phyloP scores from a whole-genome alignment of 92 coral and sea anemone genomes.

The Siderastrea radians region DNA sequence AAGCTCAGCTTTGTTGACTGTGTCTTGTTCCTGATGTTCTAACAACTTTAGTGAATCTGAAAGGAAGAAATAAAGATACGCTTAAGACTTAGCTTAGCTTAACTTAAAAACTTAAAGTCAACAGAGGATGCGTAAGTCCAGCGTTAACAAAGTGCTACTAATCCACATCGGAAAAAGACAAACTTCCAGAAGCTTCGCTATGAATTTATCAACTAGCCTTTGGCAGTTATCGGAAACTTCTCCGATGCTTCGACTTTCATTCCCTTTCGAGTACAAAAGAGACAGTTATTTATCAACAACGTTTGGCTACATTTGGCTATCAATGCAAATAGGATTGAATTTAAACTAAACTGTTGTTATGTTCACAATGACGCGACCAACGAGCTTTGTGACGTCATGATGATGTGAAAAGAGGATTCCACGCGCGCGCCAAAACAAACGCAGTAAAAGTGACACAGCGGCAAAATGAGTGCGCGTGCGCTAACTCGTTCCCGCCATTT shows the following conservation, averaged over 20 bases:
- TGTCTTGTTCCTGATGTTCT: constrained; percentile 11
- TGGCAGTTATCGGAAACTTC: constrained; percentile 18
- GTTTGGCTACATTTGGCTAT: neutral
- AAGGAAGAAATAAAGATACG: neutral
- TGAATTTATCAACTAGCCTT: constrained; percentile 17
- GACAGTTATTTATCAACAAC: neutral
- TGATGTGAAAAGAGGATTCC: neutral
- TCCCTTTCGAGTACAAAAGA: neutral
- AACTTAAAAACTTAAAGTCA: neutral
- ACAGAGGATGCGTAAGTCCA: neutral
- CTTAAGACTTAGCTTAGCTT: neutral
- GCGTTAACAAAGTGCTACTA: neutral
- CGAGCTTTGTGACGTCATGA: constrained; percentile 3
- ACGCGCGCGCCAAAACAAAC: constrained; percentile 6
- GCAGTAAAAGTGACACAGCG: no score
- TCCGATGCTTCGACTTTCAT: constrained; percentile 16
- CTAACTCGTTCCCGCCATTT: no score
- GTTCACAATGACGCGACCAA: constrained; percentile 25
- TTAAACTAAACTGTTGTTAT: neutral
- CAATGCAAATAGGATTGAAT: neutral
- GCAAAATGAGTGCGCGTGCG: no score
- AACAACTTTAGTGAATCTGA: neutral
- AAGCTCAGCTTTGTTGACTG: neutral
- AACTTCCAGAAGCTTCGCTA: neutral
- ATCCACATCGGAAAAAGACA: neutral